Conservation (phyloP, 2,888 invertebrate genomes). For the Mermis nigrescens region DNA sequence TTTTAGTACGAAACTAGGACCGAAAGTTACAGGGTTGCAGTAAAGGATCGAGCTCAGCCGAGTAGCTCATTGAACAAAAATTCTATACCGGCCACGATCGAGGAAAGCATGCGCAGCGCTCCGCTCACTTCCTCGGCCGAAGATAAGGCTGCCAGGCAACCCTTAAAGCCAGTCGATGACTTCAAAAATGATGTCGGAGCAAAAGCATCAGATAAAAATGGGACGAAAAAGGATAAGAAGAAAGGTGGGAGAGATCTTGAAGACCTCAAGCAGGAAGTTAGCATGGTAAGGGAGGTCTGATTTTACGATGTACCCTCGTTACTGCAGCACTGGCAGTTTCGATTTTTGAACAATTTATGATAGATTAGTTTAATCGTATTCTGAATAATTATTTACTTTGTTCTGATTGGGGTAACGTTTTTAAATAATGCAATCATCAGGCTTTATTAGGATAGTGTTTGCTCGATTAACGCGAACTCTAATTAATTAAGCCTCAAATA, state of each 20-base stretch:
- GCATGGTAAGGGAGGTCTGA: slow-evolving; percentile 51
- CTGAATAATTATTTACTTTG: too few relatives aligned
- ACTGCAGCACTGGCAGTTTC: too few relatives aligned
- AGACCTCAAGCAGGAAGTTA: slow-evolving; percentile 95
- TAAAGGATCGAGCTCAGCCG: neutral
- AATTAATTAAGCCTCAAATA: too few relatives aligned
- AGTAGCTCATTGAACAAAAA: neutral
- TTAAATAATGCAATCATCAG: too few relatives aligned
- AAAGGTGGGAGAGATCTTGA: slow-evolving; percentile 51
- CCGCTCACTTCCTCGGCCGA: neutral
- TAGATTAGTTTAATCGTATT: too few relatives aligned
- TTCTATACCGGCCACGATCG: neutral
- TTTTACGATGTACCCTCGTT: too few relatives aligned
- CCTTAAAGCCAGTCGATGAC: neutral
- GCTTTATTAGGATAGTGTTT: too few relatives aligned
- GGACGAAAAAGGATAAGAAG: slow-evolving; percentile 37
- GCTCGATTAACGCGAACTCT: too few relatives aligned
- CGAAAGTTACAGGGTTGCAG: neutral
- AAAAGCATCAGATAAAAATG: neutral
- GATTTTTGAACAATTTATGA: too few relatives aligned
- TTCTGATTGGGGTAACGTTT: too few relatives aligned
- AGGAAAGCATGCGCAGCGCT: neutral
- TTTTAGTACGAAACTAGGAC: neutral
- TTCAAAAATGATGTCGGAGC: neutral
- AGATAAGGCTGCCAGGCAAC: neutral